phyloP scores from a whole-genome alignment of 2,888 invertebrate species.

The Corythucha ciliata region DNA sequence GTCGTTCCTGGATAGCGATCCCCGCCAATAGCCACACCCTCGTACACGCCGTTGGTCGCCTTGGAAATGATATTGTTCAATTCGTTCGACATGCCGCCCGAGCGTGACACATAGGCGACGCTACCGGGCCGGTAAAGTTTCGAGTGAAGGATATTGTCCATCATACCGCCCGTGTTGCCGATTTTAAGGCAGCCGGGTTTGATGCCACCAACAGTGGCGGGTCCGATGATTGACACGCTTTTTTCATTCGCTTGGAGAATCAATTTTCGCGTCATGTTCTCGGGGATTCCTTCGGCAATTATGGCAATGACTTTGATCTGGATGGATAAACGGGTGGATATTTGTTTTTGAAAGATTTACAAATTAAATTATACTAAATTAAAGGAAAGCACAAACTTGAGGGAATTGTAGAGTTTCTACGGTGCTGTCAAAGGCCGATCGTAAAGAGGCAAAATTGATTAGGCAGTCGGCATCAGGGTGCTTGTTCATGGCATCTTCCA shows the following conservation, averaged over 20 bases:
- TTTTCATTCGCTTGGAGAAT: slow-evolving; percentile 75
- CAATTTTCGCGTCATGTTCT: slow-evolving; percentile 93
- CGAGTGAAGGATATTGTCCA: slow-evolving; percentile 96
- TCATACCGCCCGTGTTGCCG: slow-evolving; percentile 99
- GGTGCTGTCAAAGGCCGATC: slow-evolving; percentile 95
- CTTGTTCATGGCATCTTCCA: slow-evolving; percentile 91
- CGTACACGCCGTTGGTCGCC: slow-evolving; percentile 92
- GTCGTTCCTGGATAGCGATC: slow-evolving; percentile 97
- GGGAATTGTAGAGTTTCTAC: slow-evolving; percentile 88
- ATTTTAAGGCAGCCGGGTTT: slow-evolving; percentile 99
- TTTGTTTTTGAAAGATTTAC: not conserved
- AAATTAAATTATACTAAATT: not conserved
- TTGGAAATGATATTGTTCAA: slow-evolving; percentile 95
- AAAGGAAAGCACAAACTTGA: slow-evolving; percentile 49
- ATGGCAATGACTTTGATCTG: slow-evolving; percentile 92
- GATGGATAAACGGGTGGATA: slow-evolving; percentile 18
- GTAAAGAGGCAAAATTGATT: slow-evolving; percentile 93
- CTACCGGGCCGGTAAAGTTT: slow-evolving; percentile 94
- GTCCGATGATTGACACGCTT: slow-evolving; percentile 80
- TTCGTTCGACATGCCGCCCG: slow-evolving; percentile 99
- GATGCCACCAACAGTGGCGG: slow-evolving; percentile 94
- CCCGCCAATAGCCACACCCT: slow-evolving; percentile 95
- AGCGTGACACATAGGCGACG: slow-evolving; percentile 92
- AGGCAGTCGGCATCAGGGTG: slow-evolving; percentile 92
- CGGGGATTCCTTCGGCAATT: slow-evolving; percentile 98